Evolutionary conservation across 2,888 invertebrate species (phyloP), one percentile per base, ranked within the genome.

Genomic region (Drosophila bunnanda): DNA sequence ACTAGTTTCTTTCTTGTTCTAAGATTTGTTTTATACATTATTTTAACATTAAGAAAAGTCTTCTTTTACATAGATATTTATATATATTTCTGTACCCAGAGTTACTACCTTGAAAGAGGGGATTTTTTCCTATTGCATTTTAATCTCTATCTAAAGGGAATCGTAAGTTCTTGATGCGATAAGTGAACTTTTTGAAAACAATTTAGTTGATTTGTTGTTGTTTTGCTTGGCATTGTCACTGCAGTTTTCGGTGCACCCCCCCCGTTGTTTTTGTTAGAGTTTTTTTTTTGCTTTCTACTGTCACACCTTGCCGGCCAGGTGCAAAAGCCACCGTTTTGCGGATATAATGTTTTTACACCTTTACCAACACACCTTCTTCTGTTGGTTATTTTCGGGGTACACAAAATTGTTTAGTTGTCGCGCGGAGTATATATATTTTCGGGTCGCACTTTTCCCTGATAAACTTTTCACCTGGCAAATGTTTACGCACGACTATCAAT

Each of bases 381-480:
- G 78, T 83, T 78, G 78, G 72, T 76, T 76, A 74, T 86, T 86
- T 80, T 32, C 50, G 82, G 78, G 76, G 71, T 65, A 66, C 87
- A 74, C 72, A 69, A 70, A 86, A 84, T 82, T 78, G 82, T 84
- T 83, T 87, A 76, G 78, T 50, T 41, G 60, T 59, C 69, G 20
- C 56, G 38, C 25, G 20, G 50, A 55, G 60, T 74, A 59, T 66
- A 22, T 75, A 36, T 28, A 75, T 73, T 75, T 25, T 71, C n/a
- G n/a, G n/a, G 61, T 41, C 0, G 13, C 25, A n/a, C n/a, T 58
- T 43, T 20, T 28, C 20, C 10, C 36, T n/a, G 48, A 8, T 28
- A 59, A 56, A 48, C 54, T 73, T 75, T 72, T 58, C 68, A 50
- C 71, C 75, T 69, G 53, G 43, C 36, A 73, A 77, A 77, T 82